Evolutionary conservation across 2,888 invertebrate species (phyloP), one percentile per base, ranked within the genome.

Genomic region (Microplitis deprimator): DNA sequence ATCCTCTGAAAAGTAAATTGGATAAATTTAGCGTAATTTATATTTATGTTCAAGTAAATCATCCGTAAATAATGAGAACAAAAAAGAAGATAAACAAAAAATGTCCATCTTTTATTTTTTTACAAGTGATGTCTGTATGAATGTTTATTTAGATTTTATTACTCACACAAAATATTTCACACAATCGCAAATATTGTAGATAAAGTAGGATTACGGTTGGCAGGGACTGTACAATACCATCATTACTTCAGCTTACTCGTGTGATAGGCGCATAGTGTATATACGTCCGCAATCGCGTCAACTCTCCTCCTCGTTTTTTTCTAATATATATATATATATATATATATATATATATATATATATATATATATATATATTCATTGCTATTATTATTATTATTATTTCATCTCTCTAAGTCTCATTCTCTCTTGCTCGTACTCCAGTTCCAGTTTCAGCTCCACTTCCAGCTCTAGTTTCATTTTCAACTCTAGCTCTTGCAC

Each of bases 211-310:
- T 50, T 50, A 50, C 50, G 50, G 8, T 50, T 50, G 10, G 10
- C 50, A 13, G 50, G 50, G 13, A 50, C 50, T 50, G 50, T 50
- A 50, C 50, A 50, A 50, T 50, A 13, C 50, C 50, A 5, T 50
- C 50, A 50, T 50, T 50, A 50, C 50, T 50, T 13, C 50, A 50
- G 50, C 50, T 50, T 50, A 50, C 13, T 50, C 50, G 13, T 3
- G 50, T 50, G 50, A 50, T 50, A 50, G 50, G 13, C 50, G 13
- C 5, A 8, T 50, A 7, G 10, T 13, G 50, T 4, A 73, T 39
- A 39, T 13, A 74, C 68, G 7, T 59, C 40, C 39, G 41, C 74
- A 74, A 67, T 74, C 60, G 68, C 40, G 38, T 17, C 73, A 39
- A 62, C 38, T 65, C n/a, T 13, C 29, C 8, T 20, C 8, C 13